Conservation (phyloP, 1,140 invertebrate species). For the Trinorchestia longiramus region DNA sequence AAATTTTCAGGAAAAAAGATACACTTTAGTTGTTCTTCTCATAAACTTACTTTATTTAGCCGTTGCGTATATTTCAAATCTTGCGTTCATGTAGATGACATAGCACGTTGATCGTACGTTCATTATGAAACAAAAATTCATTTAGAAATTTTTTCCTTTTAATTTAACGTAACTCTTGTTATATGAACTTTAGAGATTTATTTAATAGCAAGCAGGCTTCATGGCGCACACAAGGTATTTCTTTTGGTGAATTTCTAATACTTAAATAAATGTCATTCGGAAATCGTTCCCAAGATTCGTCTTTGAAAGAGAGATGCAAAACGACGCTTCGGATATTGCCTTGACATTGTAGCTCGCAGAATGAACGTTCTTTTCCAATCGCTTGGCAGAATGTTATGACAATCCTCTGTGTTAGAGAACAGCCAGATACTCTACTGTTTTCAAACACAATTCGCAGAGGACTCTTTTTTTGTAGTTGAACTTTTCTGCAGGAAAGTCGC, state of each 20-base stretch:
- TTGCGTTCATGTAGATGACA: not conserved
- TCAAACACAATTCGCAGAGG: not conserved
- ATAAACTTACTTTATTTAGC: too few species aligned
- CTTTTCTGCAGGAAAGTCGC: not conserved
- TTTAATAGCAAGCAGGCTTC: not conserved
- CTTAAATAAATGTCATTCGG: not conserved
- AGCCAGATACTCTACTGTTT: not conserved
- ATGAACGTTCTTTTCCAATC: conserved; percentile 27
- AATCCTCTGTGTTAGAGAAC: not conserved
- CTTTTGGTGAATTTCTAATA: not conserved
- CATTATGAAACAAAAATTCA: not conserved
- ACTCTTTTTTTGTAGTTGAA: conserved; percentile 18
- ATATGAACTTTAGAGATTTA: not conserved
- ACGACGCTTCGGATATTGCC: conserved; percentile 21
- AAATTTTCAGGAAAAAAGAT: too few species aligned
- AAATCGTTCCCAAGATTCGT: not conserved
- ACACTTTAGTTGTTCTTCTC: too few species aligned
- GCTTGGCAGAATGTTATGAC: conserved; percentile 21
- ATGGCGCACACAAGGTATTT: not conserved
- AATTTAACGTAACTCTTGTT: not conserved
- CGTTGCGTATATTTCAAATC: not conserved
- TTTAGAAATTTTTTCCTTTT: not conserved
- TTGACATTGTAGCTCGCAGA: conserved; percentile 34
- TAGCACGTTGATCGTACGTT: not conserved
- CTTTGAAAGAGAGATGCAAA: not conserved